Base-by-base conservation (phyloP, 2,888 invertebrate genomes). In the Agrypnus murinus region DNA sequence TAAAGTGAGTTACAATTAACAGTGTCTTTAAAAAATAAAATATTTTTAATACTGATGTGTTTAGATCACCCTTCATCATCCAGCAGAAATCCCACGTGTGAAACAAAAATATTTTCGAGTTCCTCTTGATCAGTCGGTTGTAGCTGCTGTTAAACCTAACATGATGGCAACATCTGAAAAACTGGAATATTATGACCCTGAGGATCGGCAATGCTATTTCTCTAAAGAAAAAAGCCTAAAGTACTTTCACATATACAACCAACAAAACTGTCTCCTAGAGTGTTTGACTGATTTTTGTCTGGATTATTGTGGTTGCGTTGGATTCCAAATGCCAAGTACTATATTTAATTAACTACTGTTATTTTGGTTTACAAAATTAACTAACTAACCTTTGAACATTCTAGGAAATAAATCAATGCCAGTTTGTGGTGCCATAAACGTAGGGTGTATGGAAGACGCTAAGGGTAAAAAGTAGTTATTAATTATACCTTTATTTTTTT, bases 351-450 rank as follows among this genome's bases (percentile, higher is more conserved):
- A n/a, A n/a, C n/a, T n/a, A n/a, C n/a, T n/a, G n/a, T n/a, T n/a
- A n/a, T n/a, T n/a, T n/a, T n/a, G 14, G 8, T 15, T 55, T 55
- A 12, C 34, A 5, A 2, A 15, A 8, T 31, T 32, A 32, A 45
- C 9, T 55, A 6, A 34, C n/a, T 6, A 50, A 50, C 3, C 7
- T 8, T 34, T 19, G n/a, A n/a, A n/a, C n/a, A n/a, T 63, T 63
- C 53, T 57, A 62, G 69, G 87, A 78, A 86, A 87, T 43, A 86
- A 87, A 12, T 82, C 84, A 45, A 89, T 88, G 80, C 79, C 81
- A 34, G 87, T 90, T 10, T 91, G 90, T 82, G 89, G 88, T 69
- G 85, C 88, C 19, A 88, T 14, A 19, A 65, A 65, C 50, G 34
- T n/a, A n/a, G 45, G 46, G 10, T 69, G 69, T 25, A 53, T 75